These are phyloP conservation scores for Pangasius mekongensis DNA, from an alignment of 2,797 vertebrate species.

Conservation along the genomic window DNA sequence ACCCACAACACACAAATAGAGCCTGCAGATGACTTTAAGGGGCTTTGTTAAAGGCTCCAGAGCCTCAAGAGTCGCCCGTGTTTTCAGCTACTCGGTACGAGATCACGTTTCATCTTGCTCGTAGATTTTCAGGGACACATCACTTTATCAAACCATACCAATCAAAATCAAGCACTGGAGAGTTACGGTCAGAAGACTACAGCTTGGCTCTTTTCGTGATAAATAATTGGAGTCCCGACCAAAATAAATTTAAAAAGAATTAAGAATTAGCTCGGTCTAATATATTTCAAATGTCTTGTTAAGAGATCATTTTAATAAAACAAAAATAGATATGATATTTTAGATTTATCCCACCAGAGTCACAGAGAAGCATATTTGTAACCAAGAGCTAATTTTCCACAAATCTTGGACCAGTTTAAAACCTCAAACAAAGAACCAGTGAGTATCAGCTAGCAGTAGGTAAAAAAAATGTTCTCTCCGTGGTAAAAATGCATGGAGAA, in stretches of 20 bases:
- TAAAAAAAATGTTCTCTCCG: background rate
- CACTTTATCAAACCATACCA: slow-evolving; percentile 39
- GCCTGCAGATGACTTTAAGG: slow-evolving; percentile 40
- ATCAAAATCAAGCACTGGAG: slow-evolving; percentile 32
- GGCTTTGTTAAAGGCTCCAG: slow-evolving; percentile 32
- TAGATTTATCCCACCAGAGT: background rate
- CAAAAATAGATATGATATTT: background rate
- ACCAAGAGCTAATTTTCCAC: background rate
- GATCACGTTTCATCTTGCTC: slow-evolving; percentile 16
- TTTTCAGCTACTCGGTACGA: slow-evolving; percentile 44
- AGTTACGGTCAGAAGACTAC: background rate
- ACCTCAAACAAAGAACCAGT: background rate
- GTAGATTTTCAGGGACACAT: slow-evolving; percentile 35
- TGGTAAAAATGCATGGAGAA: background rate
- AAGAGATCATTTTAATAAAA: background rate
- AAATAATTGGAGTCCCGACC: background rate
- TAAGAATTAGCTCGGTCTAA: background rate
- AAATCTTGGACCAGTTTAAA: background rate
- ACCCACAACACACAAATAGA: slow-evolving; percentile 47
- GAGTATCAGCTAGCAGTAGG: background rate
- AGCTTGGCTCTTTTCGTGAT: background rate
- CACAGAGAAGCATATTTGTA: background rate
- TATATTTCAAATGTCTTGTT: background rate
- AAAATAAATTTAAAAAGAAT: background rate
- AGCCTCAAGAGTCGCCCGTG: slow-evolving; percentile 11